Conservation (phyloP, 2,888 invertebrate species). For the Dendrolimus pini region DNA sequence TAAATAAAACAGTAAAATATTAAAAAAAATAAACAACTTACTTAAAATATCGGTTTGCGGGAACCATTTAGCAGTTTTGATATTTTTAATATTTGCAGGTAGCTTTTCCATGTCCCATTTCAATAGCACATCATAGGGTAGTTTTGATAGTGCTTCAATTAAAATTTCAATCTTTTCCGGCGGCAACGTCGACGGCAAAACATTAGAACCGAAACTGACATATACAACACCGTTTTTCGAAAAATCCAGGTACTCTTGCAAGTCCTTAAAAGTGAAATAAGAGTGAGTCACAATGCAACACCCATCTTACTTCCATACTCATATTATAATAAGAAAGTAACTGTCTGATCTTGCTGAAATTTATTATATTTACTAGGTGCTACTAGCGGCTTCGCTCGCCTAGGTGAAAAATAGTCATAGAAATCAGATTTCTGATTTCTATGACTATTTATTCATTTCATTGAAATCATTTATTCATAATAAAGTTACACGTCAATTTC, state of each 20-base stretch:
- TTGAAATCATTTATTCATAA: no score
- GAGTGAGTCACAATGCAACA: no score
- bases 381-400: no score
- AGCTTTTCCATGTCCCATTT: constrained; percentile 41
- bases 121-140: constrained; percentile 53
- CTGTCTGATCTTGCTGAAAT: constrained; percentile 2
- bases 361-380: not conserved
- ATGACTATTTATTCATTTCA: no score
- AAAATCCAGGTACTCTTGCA: constrained; percentile 27
- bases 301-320: not conserved
- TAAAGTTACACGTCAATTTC: no score
- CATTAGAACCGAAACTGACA: constrained; percentile 30
- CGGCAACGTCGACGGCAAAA: constrained; percentile 30
- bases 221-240: constrained; percentile 28
- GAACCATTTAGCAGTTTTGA: constrained; percentile 38
- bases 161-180: constrained; percentile 29
- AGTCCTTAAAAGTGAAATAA: constrained; percentile 25
- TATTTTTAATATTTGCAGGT: constrained; percentile 28
- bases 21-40: constrained; percentile 15
- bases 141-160: constrained; percentile 33
- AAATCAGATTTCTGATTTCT: no score
- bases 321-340: not conserved
- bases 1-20: no score
- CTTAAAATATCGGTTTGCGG: constrained; percentile 57
- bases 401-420: no score